A percentile compares a stretch with the other conserved stretches of the same genome.
phyloP scores from a whole-genome alignment of 2,888 invertebrate genomes.

The Allophyes oxyacanthae region DNA sequence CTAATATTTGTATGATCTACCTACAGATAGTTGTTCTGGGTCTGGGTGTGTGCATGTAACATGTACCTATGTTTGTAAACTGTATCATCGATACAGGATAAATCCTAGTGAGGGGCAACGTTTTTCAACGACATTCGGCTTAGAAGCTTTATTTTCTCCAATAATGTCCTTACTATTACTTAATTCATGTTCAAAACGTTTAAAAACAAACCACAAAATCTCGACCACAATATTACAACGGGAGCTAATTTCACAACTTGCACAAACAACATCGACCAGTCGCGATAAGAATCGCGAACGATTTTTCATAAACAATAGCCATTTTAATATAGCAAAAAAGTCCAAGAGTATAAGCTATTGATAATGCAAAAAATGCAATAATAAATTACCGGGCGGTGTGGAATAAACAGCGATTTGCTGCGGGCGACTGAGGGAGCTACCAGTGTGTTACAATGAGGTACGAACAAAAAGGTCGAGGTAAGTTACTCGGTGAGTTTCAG shows the following conservation, averaged over 20 bases:
- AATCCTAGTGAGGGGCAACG: no score
- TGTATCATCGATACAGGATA: no score
- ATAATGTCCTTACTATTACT: neutral
- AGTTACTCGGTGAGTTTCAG: slow-evolving; percentile 13
- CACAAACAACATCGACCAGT: slow-evolving; percentile 65
- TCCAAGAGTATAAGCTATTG: slow-evolving; percentile 84
- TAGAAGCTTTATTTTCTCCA: no score
- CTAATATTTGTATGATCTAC: no score
- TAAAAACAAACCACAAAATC: slow-evolving; percentile 38
- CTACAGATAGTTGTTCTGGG: no score
- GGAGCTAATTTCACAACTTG: slow-evolving; percentile 53
- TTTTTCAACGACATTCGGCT: no score
- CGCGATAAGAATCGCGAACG: slow-evolving; percentile 80
- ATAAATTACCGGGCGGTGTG: slow-evolving; percentile 87
- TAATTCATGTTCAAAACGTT: slow-evolving; percentile 2
- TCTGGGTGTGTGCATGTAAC: no score
- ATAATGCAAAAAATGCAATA: slow-evolving; percentile 89
- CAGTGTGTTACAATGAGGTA: slow-evolving; percentile 75
- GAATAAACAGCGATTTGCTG: slow-evolving; percentile 88
- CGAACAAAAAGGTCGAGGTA: slow-evolving; percentile 56
- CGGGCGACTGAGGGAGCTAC: slow-evolving; percentile 86
- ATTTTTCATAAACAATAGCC: slow-evolving; percentile 89
- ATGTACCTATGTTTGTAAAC: no score
- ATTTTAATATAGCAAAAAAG: slow-evolving; percentile 86
- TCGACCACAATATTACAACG: slow-evolving; percentile 35